Percentiles rank a stretch among this genome's conserved stretches.
Evolutionary conservation across 2,113 vertebrate genomes (phyloP).

Genomic region (Ursus arctos): DNA sequence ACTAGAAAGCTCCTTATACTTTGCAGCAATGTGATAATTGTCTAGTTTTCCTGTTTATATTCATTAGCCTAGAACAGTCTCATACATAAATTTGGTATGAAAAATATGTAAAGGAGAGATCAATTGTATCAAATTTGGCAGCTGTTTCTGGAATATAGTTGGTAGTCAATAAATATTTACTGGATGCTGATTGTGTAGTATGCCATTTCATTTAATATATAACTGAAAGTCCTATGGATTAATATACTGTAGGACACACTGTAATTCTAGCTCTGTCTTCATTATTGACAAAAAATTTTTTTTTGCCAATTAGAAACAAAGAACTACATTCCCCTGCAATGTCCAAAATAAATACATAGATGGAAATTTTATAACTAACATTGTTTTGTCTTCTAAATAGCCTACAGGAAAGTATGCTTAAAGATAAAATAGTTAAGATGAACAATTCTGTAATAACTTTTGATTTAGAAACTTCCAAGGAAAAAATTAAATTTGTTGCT

Average conservation of each 20-base stretch:
- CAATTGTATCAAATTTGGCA: not conserved
- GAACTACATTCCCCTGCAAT: not conserved
- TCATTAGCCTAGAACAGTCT: not conserved
- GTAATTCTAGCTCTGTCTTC: not conserved
- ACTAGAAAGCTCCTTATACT: not conserved
- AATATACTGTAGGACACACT: not conserved
- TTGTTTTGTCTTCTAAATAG: not conserved
- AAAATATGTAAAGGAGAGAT: not conserved
- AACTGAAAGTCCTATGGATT: not conserved
- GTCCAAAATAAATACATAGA: constrained; percentile 1
- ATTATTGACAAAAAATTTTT: not conserved
- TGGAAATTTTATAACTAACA: not conserved
- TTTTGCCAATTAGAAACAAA: constrained; percentile 17
- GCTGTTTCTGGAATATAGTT: not conserved
- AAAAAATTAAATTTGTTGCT: not conserved
- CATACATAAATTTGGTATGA: not conserved
- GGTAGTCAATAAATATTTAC: not conserved
- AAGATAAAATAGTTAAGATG: not conserved
- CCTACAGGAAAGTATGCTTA: not conserved
- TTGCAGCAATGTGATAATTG: not conserved
- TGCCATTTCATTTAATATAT: not conserved
- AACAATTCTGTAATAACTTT: not conserved
- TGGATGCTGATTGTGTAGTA: not conserved
- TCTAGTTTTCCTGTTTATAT: not conserved
- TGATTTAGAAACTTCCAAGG: not conserved